Conservation (phyloP, 2,888 invertebrate species). For the Caenorhabditis sulstoni region DNA sequence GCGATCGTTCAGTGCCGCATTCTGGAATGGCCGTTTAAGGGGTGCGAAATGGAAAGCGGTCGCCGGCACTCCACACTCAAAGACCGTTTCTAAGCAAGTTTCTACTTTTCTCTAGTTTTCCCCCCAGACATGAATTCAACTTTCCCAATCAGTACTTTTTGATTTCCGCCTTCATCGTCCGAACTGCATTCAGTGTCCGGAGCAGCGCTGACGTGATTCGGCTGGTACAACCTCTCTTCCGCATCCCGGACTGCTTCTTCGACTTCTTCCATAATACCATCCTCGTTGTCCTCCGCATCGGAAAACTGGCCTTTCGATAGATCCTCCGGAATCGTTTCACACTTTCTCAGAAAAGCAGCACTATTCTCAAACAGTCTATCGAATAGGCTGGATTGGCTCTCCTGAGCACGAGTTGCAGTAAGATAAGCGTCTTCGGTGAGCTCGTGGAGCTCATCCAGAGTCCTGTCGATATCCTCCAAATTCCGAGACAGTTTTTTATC, state of each 20-base stretch:
- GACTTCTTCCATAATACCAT: slow-evolving; percentile 51
- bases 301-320: slow-evolving; percentile 32
- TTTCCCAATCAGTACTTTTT: slow-evolving; percentile 13
- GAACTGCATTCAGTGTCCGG: slow-evolving; percentile 57
- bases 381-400: slow-evolving; percentile 16
- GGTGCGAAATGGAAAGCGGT: background rate
- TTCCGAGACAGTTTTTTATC: slow-evolving; percentile 37
- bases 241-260: slow-evolving; percentile 59
- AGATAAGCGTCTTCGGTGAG: slow-evolving; percentile 46
- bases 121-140: slow-evolving; percentile 1
- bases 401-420: slow-evolving; percentile 36
- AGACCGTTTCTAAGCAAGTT: slow-evolving; percentile 15
- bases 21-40: slow-evolving; percentile 17
- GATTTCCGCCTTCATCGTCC: slow-evolving; percentile 36
- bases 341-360: slow-evolving; percentile 31
- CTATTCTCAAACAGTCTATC: slow-evolving; percentile 40
- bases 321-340: slow-evolving; percentile 51
- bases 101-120: slow-evolving; percentile 14
- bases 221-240: slow-evolving; percentile 46
- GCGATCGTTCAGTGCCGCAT: slow-evolving; percentile 36
- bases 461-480: slow-evolving; percentile 51
- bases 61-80: slow-evolving; percentile 50
- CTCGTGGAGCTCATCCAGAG: slow-evolving; percentile 43
- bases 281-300: slow-evolving; percentile 25
- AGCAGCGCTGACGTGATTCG: slow-evolving; percentile 42